A percentile compares a stretch with the other conserved stretches of the same genome.
phyloP scores from a whole-genome alignment of 2,113 vertebrate genomes.

The Parus major region DNA sequence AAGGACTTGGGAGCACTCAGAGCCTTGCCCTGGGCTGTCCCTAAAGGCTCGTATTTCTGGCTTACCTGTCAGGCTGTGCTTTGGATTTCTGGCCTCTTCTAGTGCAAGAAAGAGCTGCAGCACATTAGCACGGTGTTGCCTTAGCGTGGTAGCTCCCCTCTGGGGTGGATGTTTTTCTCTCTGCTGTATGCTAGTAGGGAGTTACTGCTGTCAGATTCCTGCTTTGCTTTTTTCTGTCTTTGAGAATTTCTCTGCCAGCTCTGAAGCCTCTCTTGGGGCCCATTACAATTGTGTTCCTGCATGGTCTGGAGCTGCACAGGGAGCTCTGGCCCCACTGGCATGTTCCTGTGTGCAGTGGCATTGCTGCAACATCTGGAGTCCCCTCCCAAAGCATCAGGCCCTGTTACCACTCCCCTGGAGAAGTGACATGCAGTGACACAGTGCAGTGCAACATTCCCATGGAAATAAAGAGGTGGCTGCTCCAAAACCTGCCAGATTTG shows the following conservation, averaged over 20 bases:
- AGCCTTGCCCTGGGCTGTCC: background rate
- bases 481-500: background rate
- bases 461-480: background rate
- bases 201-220: background rate
- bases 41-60: background rate
- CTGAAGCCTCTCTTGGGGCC: background rate
- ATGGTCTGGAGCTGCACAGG: background rate
- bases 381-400: background rate
- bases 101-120: background rate
- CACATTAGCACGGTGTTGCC: fast-evolving
- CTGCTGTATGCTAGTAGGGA: background rate
- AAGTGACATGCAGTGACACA: background rate
- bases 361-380: background rate
- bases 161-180: background rate
- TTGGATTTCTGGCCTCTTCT: background rate
- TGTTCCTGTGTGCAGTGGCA: background rate
- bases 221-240: background rate
- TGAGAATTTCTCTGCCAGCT: background rate
- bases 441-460: slow-evolving; percentile 27
- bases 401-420: background rate
- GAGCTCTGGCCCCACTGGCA: background rate
- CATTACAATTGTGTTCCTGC: fast-evolving
- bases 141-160: background rate
- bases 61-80: background rate
- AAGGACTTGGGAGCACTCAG: background rate